A percentile compares a stretch with the other conserved stretches of the same genome.
phyloP scores from a whole-genome alignment of 2,888 invertebrate genomes.

The Tricholauxania praeusta region DNA sequence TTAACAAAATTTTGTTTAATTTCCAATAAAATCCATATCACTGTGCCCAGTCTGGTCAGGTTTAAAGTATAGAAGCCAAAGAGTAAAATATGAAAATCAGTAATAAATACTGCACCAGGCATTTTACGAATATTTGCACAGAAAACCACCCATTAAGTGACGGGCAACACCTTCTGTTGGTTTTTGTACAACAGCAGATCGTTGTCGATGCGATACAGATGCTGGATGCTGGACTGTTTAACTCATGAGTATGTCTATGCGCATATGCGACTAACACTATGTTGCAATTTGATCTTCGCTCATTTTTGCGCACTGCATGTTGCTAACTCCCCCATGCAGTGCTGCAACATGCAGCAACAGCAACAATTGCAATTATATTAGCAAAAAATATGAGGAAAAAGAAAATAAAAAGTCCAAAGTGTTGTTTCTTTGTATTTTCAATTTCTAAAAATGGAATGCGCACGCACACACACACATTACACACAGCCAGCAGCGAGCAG shows the following conservation, averaged over 20 bases:
- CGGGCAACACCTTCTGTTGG: conserved; percentile 38
- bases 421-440: background rate
- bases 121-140: conserved; percentile 33
- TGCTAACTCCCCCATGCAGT: conserved; percentile 30
- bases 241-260: background rate
- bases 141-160: conserved; percentile 45
- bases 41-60: too few species aligned
- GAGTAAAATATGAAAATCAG: too few species aligned
- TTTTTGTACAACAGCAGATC: conserved; percentile 10
- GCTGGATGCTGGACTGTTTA: background rate
- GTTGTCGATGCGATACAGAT: background rate
- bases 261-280: background rate
- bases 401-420: background rate
- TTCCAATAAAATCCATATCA: too few species aligned
- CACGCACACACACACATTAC: background rate
- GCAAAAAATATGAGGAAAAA: background rate
- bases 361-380: conserved; percentile 20
- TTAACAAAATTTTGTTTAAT: too few species aligned
- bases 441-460: conserved; percentile 3
- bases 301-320: background rate
- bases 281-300: conserved; percentile 27
- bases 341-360: conserved; percentile 7
- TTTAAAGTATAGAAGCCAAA: too few species aligned
- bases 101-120: conserved; percentile 12
- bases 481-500: background rate